Evolutionary conservation across 1,140 invertebrate species (phyloP), one percentile per base, ranked within the genome.

Genomic region (Bombyx mandarina): DNA sequence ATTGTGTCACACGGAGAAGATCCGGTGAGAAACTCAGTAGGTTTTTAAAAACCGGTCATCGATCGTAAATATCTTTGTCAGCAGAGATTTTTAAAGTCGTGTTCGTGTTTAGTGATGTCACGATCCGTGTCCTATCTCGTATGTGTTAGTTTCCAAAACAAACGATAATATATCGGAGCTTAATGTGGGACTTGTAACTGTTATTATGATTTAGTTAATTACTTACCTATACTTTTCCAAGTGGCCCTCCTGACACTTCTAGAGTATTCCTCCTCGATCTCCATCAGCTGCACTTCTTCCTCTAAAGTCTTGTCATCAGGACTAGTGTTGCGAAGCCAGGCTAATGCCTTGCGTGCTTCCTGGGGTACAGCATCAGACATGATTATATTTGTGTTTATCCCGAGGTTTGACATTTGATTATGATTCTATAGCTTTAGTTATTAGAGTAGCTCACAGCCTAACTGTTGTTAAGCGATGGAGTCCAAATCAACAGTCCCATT

Each of bases 271-370:
- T 86, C 81, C 18, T 86, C 83, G 57, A 72, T 70, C 54, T 84
- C 79, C 60, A 84, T 57, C 54, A 73, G 58, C 54, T 80, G 74
- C n/a, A 86, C 69, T 9, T 77, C 71, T 53, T 86, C 81, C 62
- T 80, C 75, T 48, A 86, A 52, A 42, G 77, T 73, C 54, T 86
- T 86, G 57, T 86, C 75, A 43, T 84, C 80, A 0, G 60, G 60
- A 1, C 68, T 71, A 1, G 80, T 79, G 56, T 84, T 76, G 0
- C 78, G 63, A 6, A 86, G 63, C 83, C 83, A 86, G 0, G 79
- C 80, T n/a, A 86, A 56, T 1, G 77, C 71, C 26, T 61, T 55
- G 6, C 74, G 62, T 1, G 83, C 83, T 61, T 86, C 79, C 83
- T 86, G 56, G 8, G 26, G 26, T 35, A 35, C 26, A 35, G 26